Conservation (phyloP, 2,797 vertebrate species). For the Thunnus albacares region DNA sequence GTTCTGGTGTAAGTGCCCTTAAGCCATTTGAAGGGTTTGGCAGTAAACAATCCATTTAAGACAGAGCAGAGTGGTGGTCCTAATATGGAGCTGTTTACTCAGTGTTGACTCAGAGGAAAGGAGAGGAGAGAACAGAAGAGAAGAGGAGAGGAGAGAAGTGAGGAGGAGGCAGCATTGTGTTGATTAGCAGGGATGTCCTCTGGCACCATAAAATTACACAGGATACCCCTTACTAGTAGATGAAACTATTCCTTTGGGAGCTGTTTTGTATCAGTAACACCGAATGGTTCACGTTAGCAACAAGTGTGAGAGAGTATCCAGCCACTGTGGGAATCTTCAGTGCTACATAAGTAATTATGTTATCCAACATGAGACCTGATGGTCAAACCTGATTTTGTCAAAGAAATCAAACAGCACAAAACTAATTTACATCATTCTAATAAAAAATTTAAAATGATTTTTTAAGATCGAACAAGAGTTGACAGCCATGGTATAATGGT, state of each 20-base stretch:
- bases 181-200: constrained; percentile 35
- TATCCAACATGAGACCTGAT: too few species aligned
- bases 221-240: constrained; percentile 23
- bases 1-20: constrained; percentile 59
- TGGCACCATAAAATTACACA: constrained; percentile 39
- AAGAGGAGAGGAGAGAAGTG: background rate
- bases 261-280: constrained; percentile 37
- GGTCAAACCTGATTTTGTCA: too few species aligned
- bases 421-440: too few species aligned
- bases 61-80: constrained; percentile 55
- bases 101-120: constrained; percentile 34
- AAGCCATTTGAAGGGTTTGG: constrained; percentile 61
- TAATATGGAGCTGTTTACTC: constrained; percentile 78
- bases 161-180: background rate
- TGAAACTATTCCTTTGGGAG: constrained; percentile 27
- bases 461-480: too few species aligned
- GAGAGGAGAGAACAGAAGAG: background rate
- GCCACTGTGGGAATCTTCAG: constrained; percentile 24
- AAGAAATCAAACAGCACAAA: too few species aligned
- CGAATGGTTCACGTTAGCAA: constrained; percentile 32
- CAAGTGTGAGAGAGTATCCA: constrained; percentile 27
- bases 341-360: background rate
- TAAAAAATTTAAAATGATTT: too few species aligned
- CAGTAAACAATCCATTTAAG: constrained; percentile 69
- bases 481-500: too few species aligned